Percentiles rank a stretch among this genome's conserved stretches.
Conservation (phyloP, 2,113 vertebrate genomes). For the Propithecus coquereli region DNA sequence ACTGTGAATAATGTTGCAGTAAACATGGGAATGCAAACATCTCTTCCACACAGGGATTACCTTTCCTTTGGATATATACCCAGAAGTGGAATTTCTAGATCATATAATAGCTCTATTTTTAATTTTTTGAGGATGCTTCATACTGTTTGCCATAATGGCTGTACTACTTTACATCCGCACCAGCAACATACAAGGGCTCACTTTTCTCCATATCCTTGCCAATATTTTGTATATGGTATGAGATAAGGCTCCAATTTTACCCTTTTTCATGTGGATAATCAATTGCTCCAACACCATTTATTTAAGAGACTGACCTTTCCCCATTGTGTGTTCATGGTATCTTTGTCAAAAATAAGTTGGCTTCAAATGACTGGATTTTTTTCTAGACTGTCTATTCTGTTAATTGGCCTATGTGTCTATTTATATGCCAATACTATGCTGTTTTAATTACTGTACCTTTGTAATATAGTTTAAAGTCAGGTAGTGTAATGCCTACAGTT, state of each 20-base stretch:
- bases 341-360: background rate
- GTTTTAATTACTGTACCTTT: background rate
- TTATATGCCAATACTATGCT: background rate
- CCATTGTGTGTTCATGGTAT: background rate
- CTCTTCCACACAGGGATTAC: background rate
- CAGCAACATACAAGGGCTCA: background rate
- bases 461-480: background rate
- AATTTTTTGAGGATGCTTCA: background rate
- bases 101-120: background rate
- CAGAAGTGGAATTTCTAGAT: background rate
- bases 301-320: background rate
- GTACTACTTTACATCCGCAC: background rate
- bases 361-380: background rate
- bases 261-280: background rate
- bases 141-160: background rate
- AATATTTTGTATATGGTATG: background rate
- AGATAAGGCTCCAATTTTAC: background rate
- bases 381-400: background rate
- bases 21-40: background rate
- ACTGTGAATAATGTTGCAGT: background rate
- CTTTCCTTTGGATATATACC: background rate
- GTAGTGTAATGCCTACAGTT: background rate
- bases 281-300: background rate
- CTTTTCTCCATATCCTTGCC: background rate
- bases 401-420: background rate